Base-by-base conservation (phyloP, 2,888 invertebrate genomes). In the Sicus ferrugineus region DNA sequence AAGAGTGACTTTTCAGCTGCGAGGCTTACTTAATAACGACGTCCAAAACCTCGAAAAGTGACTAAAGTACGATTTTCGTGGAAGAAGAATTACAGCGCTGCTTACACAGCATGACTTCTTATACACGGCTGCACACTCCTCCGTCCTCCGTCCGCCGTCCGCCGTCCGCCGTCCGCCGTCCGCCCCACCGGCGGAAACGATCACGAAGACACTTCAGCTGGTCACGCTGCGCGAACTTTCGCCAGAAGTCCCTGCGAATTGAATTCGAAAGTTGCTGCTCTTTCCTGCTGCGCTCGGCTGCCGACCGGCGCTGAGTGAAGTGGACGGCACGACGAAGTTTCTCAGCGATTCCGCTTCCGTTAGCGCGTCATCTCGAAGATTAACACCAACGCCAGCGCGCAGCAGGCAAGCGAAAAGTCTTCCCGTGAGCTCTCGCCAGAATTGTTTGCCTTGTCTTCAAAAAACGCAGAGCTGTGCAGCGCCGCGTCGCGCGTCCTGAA, bases 261-360 rank as follows among this genome's bases (percentile, higher is more conserved):
- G 70, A 69, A 70, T 70, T 69, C 63, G 52, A 70, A 72, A 70
- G 69, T 72, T 70, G 58, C 46, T 14, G 21, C 28, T 31, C 56
- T 19, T 30, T 46, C 38, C 58, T 58, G 66, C 66, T 42, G 56
- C 11, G 50, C 30, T 50, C 19, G 19, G 48, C 30, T 16, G 19
- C 62, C 46, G 46, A 46, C 46, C n/a, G n/a, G n/a, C n/a, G 3
- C 19, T 34, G 11, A 23, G 28, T 23, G 14, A 58, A 58, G 19
- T 30, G 34, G n/a, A 21, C 34, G 59, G 19, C 34, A 46, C 42
- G 56, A 52, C 23, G 28, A 38, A 56, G 58, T 26, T 50, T 46
- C 34, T 19, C 58, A 42, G 42, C 58, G 42, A 38, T 42, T 67
- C 7, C 42, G 66, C 46, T 26, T 67, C 66, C 58, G 66, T 67